phyloP scores from a whole-genome alignment of 30 jellyfish, hydroid and myxozoan genomes.

The Cassiopea xamachana region DNA sequence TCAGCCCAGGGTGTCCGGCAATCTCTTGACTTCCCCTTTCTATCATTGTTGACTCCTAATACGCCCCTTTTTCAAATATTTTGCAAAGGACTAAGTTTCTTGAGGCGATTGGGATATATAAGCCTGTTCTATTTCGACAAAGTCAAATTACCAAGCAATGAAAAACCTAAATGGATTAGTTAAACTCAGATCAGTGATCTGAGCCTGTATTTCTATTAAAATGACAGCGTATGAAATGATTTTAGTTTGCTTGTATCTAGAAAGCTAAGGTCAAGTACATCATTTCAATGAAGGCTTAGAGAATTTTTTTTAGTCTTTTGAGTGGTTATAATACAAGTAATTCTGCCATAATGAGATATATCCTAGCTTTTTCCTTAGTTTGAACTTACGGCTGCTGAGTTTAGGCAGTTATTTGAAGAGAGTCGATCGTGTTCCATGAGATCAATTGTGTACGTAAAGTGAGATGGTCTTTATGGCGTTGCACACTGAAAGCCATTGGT shows the following conservation, averaged over 20 bases:
- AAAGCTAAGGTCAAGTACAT: not conserved
- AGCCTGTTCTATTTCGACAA: not conserved
- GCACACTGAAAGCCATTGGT: too few species aligned
- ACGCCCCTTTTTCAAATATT: not conserved
- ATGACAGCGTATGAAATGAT: not conserved
- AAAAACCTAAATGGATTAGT: not conserved
- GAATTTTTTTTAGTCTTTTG: not conserved
- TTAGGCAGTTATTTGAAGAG: not conserved
- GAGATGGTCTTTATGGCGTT: too few species aligned
- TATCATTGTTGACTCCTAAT: not conserved
- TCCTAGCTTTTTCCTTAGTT: not conserved
- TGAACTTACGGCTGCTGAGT: not conserved
- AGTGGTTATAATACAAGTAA: not conserved
- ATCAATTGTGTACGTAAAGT: too few species aligned
- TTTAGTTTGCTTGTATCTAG: not conserved
- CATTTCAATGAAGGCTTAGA: not conserved
- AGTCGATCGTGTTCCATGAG: too few species aligned
- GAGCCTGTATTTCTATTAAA: not conserved
- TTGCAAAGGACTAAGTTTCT: not conserved
- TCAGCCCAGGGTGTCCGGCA: too few species aligned
- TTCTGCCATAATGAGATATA: not conserved
- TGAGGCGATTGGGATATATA: not conserved
- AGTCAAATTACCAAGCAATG: not conserved
- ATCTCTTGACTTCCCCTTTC: not conserved
- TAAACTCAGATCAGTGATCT: not conserved